Evolutionary conservation across 2,113 vertebrate species (phyloP), one percentile per base, ranked within the genome.

Genomic region (Charadrius vociferus): DNA sequence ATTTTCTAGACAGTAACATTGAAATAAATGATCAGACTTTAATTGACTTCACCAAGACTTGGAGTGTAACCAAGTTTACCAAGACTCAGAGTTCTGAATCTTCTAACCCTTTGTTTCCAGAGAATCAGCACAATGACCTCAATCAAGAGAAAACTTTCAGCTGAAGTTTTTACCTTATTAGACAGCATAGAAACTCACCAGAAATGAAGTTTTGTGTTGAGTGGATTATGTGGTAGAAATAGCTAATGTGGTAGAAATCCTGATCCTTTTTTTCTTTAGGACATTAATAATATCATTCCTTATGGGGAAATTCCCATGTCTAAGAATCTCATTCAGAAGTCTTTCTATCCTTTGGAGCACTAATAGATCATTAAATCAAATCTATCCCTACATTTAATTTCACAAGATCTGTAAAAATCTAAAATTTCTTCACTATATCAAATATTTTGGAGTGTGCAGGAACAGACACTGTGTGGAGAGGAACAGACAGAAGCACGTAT

Each of bases 261-360:
- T 45, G 29, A 85, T 37, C 6, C 7, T 37, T 50, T 89, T 89
- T 89, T 53, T 14, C 7, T 12, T 86, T 49, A 62, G n/a, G 24
- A 50, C 5, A 16, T 45, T 30, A 21, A 32, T 67, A 63, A 29
- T 58, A 32, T 20, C 1, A 66, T 50, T 79, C 71, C 11, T 12
- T 43, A 0, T 32, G 7, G 4, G 13, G 7, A 0, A 23, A 6
- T 37, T 77, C 43, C 52, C 45, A 4, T 67, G 18, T 49, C 13
- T 49, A 70, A 17, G 58, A 5, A 10, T 52, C 12, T 36, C 58
- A 32, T 17, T 41, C 3, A 59, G n/a, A 88, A 56, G 8, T 5
- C 6, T 75, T 85, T 65, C 15, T 8, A 27, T 80, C 34, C 5
- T 59, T 75, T 56, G 22, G 20, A 21, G 36, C 21, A 15, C 9